Base-by-base conservation (phyloP, 30 jellyfish, hydroid and myxozoan genomes). In the Aurelia aurita complex sp. Pacific region DNA sequence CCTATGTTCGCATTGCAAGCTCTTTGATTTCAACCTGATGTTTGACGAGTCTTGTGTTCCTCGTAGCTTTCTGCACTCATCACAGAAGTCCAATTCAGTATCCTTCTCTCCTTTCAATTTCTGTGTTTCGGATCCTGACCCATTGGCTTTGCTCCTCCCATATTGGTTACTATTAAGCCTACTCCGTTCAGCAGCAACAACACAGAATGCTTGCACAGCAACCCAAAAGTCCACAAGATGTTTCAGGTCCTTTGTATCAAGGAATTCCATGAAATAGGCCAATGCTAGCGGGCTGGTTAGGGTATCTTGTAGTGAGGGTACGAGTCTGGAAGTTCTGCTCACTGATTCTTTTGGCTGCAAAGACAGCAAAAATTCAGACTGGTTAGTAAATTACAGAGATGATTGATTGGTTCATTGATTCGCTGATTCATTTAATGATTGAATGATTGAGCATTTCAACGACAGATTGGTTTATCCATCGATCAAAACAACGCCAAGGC, bases 151-250 rank as follows among this genome's bases (percentile, higher is more conserved):
- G 3, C 59, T 50, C 4, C 64, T 51, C 18, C 9, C 3, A 7
- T 54, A 16, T 17, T 66, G 75, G 43, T 67, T 52, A 57, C 74
- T 73, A 33, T 88, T 88, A 17, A 92, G 35, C 13, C 71, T 64
- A 38, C 74, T 62, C 32, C 96, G 69, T 32, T 90, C 92, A 17
- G 67, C 74, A 3, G 96, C 81, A 60, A 89, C 95, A 87, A 80
- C 88, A n/a, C 78, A 66, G 36, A 94, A 89, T 10, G 99, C 83
- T 73, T 94, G 94, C 3, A 96, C 98, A 13, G 97, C 97, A 53
- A 94, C 53, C 97, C 97, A 94, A 74, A 94, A 94, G 76, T 94
- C 99, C 8, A 94, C 92, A 16, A 89, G 74, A 60, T 85, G 92
- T 60, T 81, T 73, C 80, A 74, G 15, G 34, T 79, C 92, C 50